Percentiles rank a stretch among this genome's conserved stretches.
Conservation (phyloP, 2,888 invertebrate genomes). For the Ligdia adustata region DNA sequence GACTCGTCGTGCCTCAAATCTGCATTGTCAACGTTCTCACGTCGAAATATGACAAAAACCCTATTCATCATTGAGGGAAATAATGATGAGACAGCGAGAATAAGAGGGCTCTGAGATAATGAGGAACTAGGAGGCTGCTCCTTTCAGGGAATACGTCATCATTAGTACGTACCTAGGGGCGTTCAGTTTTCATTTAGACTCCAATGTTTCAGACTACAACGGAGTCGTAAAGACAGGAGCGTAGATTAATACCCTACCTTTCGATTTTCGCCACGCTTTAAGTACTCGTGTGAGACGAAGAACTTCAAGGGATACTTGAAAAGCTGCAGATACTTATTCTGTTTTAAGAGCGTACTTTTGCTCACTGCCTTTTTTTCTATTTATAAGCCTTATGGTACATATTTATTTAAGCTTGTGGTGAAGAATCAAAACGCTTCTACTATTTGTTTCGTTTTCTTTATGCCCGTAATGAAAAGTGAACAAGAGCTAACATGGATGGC, state of each 20-base stretch:
- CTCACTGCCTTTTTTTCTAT: no score
- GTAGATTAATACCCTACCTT: constrained; percentile 49
- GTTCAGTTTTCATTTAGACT: constrained; percentile 74
- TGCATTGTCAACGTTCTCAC: constrained; percentile 29
- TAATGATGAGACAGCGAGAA: constrained; percentile 53
- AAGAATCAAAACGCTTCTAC: constrained; percentile 17
- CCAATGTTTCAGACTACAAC: constrained; percentile 70
- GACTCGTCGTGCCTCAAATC: constrained; percentile 28
- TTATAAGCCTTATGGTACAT: no score
- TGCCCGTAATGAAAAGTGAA: constrained; percentile 43
- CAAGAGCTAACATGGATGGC: constrained; percentile 46
- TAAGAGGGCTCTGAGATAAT: constrained; percentile 63
- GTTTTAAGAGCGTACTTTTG: no score
- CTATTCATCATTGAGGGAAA: constrained; percentile 55
- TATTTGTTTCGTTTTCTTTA: constrained; percentile 37
- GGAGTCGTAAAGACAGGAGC: constrained; percentile 43
- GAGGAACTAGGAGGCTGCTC: constrained; percentile 64
- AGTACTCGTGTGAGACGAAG: no score
- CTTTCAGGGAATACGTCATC: constrained; percentile 77
- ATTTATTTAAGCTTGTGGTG: no score
- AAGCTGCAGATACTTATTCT: no score
- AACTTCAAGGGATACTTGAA: no score
- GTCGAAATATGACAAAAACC: constrained; percentile 42
- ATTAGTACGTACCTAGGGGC: constrained; percentile 73
- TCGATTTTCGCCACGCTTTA: constrained; percentile 19